A percentile compares a stretch with the other conserved stretches of the same genome.
Evolutionary conservation across 2,797 vertebrate species (phyloP).

Genomic region (Sebastes miniatus): DNA sequence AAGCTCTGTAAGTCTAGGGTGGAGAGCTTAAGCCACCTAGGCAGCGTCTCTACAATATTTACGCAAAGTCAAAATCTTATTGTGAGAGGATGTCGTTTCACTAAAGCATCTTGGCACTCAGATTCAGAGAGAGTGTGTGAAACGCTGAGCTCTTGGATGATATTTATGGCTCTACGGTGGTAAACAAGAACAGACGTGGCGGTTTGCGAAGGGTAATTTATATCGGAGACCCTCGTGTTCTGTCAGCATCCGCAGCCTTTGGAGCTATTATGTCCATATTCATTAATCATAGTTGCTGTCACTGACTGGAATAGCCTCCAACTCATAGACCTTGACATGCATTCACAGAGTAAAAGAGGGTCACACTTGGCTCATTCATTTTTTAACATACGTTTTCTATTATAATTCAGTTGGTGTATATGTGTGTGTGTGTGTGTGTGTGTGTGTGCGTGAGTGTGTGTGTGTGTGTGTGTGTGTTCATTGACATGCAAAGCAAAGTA

Average conservation of each 20-base stretch:
- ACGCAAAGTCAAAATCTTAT: slow-evolving; percentile 6
- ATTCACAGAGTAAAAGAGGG: slow-evolving; percentile 30
- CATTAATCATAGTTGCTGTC: slow-evolving; percentile 62
- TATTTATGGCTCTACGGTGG: slow-evolving; percentile 40
- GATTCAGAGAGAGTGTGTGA: slow-evolving; percentile 19
- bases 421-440: not conserved
- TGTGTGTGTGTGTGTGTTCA: slow-evolving; percentile 29
- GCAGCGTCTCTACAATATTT: not conserved
- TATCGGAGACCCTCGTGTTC: slow-evolving; percentile 48
- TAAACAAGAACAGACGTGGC: slow-evolving; percentile 48
- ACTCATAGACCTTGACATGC: slow-evolving; percentile 41
- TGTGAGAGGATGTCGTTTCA: slow-evolving; percentile 1
- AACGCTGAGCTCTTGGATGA: slow-evolving; percentile 30
- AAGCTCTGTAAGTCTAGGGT: not conserved
- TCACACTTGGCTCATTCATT: slow-evolving; percentile 28
- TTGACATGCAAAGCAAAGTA: slow-evolving; percentile 65
- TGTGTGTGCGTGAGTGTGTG: not conserved
- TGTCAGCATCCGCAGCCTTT: slow-evolving; percentile 41
- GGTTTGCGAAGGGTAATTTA: slow-evolving; percentile 55
- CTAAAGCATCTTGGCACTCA: slow-evolving; percentile 18
- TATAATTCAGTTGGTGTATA: not conserved
- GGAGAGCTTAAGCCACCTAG: not conserved
- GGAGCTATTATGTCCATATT: slow-evolving; percentile 54
- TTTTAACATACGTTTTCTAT: slow-evolving; percentile 27
- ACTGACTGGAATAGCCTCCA: slow-evolving; percentile 34